A percentile compares a stretch with the other conserved stretches of the same genome.
Conservation (phyloP, 1,140 invertebrate species). For the Meloidogyne hapla region DNA sequence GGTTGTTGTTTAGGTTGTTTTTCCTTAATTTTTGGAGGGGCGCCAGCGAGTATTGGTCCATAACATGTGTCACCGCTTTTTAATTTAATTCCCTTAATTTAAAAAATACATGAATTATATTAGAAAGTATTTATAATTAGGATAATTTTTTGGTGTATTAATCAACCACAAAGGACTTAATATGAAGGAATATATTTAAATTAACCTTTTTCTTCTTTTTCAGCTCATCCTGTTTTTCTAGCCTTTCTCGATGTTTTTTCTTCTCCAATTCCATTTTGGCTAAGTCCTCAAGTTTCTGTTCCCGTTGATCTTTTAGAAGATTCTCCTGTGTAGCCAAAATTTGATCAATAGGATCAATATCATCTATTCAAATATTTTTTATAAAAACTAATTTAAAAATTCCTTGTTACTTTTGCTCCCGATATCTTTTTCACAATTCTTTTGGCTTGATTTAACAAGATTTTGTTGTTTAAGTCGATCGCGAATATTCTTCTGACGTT, state of each 20-base stretch:
- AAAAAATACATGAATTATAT: no score
- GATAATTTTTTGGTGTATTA: no score
- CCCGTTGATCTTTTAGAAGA: not conserved
- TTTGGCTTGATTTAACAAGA: not conserved
- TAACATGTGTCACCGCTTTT: not conserved
- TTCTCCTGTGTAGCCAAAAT: not conserved
- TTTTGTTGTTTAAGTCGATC: not conserved
- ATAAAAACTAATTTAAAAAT: not conserved
- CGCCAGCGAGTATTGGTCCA: not conserved
- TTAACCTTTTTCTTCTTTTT: conserved; percentile 12
- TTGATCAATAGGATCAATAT: not conserved
- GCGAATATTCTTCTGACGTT: not conserved
- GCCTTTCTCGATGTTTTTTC: not conserved
- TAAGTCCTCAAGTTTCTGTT: not conserved
- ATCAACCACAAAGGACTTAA: no score
- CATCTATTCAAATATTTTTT: not conserved
- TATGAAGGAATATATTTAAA: no score
- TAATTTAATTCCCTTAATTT: not conserved
- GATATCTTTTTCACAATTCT: no score
- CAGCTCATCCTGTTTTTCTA: conserved; percentile 12
- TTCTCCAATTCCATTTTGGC: not conserved
- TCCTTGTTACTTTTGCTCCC: not conserved
- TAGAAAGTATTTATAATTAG: no score
- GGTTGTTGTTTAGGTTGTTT: not conserved
- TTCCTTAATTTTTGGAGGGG: not conserved